Base-by-base conservation (phyloP, 2,888 invertebrate genomes). In the Byasa hedistus region DNA sequence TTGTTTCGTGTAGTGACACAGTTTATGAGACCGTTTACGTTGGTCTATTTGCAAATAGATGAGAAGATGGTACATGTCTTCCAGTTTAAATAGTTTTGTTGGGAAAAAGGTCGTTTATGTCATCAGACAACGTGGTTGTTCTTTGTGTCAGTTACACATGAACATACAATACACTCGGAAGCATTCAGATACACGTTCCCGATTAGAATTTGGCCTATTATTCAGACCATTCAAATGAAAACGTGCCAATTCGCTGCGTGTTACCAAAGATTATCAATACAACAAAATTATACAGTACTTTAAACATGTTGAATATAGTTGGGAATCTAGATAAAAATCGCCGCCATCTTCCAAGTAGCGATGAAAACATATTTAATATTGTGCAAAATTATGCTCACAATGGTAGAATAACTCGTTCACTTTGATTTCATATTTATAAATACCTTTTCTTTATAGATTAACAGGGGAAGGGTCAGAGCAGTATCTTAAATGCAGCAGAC, bases 141-240 rank as follows among this genome's bases (percentile, higher is more conserved):
- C 32, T 32, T 32, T 32, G 32, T 32, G 32, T 32, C 44, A 52
- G 8, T 21, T 21, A 52, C 21, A 52, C 21, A 52, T 21, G 21
- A 21, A 52, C 10, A 19, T n/a, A 52, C n/a, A 21, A 52, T 21
- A 52, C 21, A 52, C 22, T 21, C 21, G 52, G 21, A 12, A 21
- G 21, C 21, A n/a, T 15, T 27, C 19, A 32, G n/a, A 32, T 57
- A 32, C 19, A 21, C 57, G 57, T 36, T 32, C 12, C 36, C 32
- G 57, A 57, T 57, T 32, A 57, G 32, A 36, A 32, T 21, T 32
- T 32, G 27, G 27, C 32, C 57, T 57, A 27, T 32, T 32, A 24
- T 57, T 57, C 36, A n/a, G 21, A 19, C 32, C 8, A 10, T 52
- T 51, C 21, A 58, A 22, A 44, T 24, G 55, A 55, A 39, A 52